A percentile compares a stretch with the other conserved stretches of the same genome.
Evolutionary conservation across 2,797 vertebrate species (phyloP).

Genomic region (Macroramphosus scolopax): DNA sequence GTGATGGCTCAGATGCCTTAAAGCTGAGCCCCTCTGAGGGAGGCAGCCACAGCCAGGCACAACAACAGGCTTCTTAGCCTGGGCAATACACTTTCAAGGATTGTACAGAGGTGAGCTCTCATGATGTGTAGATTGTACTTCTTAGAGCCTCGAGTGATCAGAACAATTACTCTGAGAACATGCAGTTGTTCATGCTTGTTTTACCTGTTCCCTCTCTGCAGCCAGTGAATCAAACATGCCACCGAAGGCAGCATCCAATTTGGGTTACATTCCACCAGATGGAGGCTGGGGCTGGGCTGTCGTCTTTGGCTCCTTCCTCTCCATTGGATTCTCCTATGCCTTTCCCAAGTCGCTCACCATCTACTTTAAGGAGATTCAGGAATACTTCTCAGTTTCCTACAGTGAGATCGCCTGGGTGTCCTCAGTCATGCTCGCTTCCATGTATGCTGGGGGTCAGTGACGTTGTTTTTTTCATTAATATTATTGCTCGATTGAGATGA

Average conservation of each 20-base stretch:
- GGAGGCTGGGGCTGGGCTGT: slow-evolving; percentile 82
- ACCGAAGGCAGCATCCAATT: slow-evolving; percentile 48
- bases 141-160: slow-evolving; percentile 1
- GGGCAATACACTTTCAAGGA: slow-evolving; percentile 15
- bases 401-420: slow-evolving; percentile 81
- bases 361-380: slow-evolving; percentile 88
- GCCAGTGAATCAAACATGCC: slow-evolving; percentile 69
- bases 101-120: slow-evolving; percentile 40
- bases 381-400: slow-evolving; percentile 85
- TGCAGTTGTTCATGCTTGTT: slow-evolving; percentile 25
- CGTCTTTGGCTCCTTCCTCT: slow-evolving; percentile 77
- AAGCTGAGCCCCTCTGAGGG: slow-evolving; percentile 25
- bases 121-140: not conserved
- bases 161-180: slow-evolving; percentile 14
- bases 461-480: no score
- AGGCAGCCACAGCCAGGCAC: slow-evolving; percentile 13
- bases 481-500: no score
- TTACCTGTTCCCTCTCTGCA: slow-evolving; percentile 29
- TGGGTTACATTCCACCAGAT: slow-evolving; percentile 74
- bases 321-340: slow-evolving; percentile 83
- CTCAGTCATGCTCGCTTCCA: slow-evolving; percentile 82
- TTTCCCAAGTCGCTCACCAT: slow-evolving; percentile 85
- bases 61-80: slow-evolving; percentile 18
- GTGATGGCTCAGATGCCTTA: slow-evolving; percentile 63
- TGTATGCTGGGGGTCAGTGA: slow-evolving; percentile 81